A percentile compares a stretch with the other conserved stretches of the same genome.
These are phyloP conservation scores for Melipona beecheii DNA, from an alignment of 2,888 invertebrate genomes.

Conservation along the genomic window DNA sequence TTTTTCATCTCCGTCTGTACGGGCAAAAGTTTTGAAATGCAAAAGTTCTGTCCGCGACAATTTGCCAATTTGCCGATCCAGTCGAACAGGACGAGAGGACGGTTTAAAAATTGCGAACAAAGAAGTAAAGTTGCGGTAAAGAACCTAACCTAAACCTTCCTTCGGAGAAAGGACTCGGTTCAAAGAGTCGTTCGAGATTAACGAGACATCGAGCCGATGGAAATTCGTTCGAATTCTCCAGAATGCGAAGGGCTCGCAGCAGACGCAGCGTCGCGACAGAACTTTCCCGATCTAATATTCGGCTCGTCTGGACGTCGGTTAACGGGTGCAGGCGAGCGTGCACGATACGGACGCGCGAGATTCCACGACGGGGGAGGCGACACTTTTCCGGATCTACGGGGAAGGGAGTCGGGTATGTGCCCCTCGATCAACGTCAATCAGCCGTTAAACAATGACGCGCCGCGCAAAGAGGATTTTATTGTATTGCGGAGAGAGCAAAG, in stretches of 20 bases:
- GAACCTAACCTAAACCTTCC: neutral
- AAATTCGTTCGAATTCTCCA: neutral
- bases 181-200: neutral
- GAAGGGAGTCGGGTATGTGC: slow-evolving; percentile 58
- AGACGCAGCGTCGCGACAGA: neutral
- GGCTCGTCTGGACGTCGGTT: slow-evolving; percentile 20
- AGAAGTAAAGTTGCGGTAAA: no score
- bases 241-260: no score
- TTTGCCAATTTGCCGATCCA: neutral
- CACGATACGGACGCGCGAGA: slow-evolving; percentile 49
- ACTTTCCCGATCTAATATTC: slow-evolving; percentile 26
- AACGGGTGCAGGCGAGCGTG: slow-evolving; percentile 40
- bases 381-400: slow-evolving; percentile 63
- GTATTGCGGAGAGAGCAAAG: slow-evolving; percentile 73
- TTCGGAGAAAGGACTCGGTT: neutral
- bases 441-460: slow-evolving; percentile 81
- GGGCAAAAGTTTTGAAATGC: neutral
- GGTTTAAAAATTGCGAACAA: neutral
- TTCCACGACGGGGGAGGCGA: slow-evolving; percentile 50
- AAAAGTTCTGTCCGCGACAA: neutral
- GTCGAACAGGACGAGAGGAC: neutral
- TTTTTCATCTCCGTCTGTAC: neutral
- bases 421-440: slow-evolving; percentile 83
- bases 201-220: neutral
- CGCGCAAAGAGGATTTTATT: slow-evolving; percentile 73